Evolutionary conservation across 2,888 invertebrate species (phyloP).

Genomic region (Chesias legatella): DNA sequence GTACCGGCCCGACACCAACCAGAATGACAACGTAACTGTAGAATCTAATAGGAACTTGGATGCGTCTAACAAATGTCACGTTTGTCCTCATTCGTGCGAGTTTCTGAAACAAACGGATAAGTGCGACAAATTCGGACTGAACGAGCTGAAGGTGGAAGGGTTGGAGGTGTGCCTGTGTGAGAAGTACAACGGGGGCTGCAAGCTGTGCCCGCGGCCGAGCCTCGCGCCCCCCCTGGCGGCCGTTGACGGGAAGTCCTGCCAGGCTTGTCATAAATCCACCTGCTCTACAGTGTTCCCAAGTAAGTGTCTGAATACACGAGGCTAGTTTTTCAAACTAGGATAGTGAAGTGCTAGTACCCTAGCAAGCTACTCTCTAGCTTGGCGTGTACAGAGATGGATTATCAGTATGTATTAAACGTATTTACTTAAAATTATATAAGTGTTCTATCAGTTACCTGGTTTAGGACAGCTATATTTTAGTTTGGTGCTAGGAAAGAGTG

Average conservation of each 20-base stretch:
- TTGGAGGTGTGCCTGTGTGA: slow-evolving; percentile 68
- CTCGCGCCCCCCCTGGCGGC: slow-evolving; percentile 45
- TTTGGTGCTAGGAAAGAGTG: too few relatives aligned
- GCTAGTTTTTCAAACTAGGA: too few relatives aligned
- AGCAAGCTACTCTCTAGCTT: too few relatives aligned
- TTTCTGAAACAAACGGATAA: slow-evolving; percentile 49
- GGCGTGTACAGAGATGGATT: too few relatives aligned
- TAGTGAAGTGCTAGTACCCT: too few relatives aligned
- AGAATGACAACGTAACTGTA: slow-evolving; percentile 50
- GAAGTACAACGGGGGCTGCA: slow-evolving; percentile 71
- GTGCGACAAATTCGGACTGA: slow-evolving; percentile 58
- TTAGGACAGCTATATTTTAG: too few relatives aligned
- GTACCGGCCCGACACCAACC: slow-evolving; percentile 49
- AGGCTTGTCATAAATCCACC: slow-evolving; percentile 47
- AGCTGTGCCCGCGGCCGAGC: slow-evolving; percentile 60
- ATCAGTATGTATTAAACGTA: too few relatives aligned
- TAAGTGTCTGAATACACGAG: too few relatives aligned
- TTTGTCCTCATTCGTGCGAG: slow-evolving; percentile 58
- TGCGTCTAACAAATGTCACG: slow-evolving; percentile 43
- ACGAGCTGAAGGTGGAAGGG: slow-evolving; percentile 65
- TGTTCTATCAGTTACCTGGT: too few relatives aligned
- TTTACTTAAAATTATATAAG: too few relatives aligned
- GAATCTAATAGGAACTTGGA: slow-evolving; percentile 56
- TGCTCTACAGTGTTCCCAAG: slow-evolving; percentile 54
- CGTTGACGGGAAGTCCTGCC: slow-evolving; percentile 55